These are phyloP conservation scores for Atrichornis clamosus DNA, from an alignment of 2,113 vertebrate genomes.

Conservation along the genomic window DNA sequence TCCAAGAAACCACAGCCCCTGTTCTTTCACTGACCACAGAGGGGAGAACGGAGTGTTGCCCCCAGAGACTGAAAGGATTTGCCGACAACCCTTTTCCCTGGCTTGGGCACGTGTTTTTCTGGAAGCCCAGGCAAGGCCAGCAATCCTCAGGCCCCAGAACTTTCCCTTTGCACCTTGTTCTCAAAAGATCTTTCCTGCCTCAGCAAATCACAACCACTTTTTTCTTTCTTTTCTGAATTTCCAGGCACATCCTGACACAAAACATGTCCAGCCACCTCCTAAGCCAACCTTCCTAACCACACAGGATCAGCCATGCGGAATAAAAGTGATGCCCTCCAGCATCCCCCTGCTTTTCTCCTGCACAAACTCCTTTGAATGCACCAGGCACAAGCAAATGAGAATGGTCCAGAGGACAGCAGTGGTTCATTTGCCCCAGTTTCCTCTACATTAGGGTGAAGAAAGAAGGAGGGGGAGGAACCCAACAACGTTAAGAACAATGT, in stretches of 20 bases:
- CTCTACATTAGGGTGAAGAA: background rate
- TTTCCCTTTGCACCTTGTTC: background rate
- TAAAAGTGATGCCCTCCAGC: background rate
- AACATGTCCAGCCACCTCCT: rapidly evolving
- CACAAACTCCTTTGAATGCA: background rate
- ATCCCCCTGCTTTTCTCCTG: background rate
- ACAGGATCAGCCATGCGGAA: background rate
- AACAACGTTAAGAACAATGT: background rate
- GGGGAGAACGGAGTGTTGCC: rapidly evolving
- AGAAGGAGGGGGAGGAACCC: background rate
- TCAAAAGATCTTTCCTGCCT: background rate
- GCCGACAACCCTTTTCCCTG: background rate
- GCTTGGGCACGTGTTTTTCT: background rate
- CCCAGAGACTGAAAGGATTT: background rate
- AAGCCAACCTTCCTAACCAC: background rate
- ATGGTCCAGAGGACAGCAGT: background rate
- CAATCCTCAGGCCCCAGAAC: background rate
- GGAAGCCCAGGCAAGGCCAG: background rate
- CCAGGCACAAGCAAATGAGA: background rate
- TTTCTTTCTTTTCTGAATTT: background rate
- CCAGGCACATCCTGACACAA: background rate
- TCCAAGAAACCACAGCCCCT: background rate
- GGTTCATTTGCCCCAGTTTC: background rate
- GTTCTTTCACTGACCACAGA: background rate
- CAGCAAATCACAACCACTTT: background rate